Conservation (phyloP, 2,888 invertebrate genomes). For the Limulus polyphemus region DNA sequence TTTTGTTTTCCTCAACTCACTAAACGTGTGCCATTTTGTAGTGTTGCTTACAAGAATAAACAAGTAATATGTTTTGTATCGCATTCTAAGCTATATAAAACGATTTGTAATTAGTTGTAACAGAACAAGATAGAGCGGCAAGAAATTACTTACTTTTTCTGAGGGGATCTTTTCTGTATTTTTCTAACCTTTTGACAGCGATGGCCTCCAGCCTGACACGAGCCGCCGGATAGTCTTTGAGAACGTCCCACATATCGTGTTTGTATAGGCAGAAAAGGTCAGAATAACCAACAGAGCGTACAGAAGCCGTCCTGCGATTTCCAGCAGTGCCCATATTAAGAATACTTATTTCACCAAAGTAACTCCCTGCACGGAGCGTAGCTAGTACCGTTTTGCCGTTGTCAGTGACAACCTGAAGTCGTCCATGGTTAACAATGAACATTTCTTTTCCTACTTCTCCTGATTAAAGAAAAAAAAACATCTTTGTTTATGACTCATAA, state of each 20-base stretch:
- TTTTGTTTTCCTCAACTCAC: no score
- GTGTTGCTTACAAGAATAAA: no score
- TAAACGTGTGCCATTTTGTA: no score
- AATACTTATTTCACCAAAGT: constrained; percentile 99
- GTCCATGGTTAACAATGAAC: constrained; percentile 97
- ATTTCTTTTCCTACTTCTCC: constrained; percentile 99
- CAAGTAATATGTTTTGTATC: no score
- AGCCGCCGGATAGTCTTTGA: constrained; percentile 61
- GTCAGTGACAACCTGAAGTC: constrained; percentile 86
- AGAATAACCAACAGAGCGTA: constrained; percentile 95
- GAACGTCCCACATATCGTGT: constrained; percentile 97
- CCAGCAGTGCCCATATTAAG: constrained; percentile 99
- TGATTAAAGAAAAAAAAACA: constrained; percentile 41
- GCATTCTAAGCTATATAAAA: no score
- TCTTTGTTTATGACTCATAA: no score
- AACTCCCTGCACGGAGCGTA: constrained; percentile 94
- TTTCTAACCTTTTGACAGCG: constrained; percentile 91
- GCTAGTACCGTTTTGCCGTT: constrained; percentile 92
- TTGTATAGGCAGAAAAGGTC: constrained; percentile 97
- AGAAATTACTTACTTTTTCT: constrained; percentile 58
- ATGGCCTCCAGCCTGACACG: constrained; percentile 75
- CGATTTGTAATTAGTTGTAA: no score
- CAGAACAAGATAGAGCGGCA: no score
- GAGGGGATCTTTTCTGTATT: constrained; percentile 86
- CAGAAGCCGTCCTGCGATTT: constrained; percentile 94